Conservation (phyloP, 2,113 vertebrate species). For the Ornithorhynchus anatinus region DNA sequence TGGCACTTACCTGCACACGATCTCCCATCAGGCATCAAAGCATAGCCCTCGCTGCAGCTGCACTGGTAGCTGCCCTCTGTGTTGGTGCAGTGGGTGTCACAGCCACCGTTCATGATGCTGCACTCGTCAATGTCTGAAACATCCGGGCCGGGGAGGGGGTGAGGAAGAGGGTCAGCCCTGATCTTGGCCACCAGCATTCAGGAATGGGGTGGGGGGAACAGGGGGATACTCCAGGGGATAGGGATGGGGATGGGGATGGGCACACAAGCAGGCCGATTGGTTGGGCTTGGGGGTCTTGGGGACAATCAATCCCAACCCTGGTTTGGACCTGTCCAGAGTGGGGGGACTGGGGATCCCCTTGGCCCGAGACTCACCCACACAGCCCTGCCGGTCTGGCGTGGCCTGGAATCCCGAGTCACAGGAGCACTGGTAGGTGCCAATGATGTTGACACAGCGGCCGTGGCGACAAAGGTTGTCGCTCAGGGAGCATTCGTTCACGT, state of each 20-base stretch:
- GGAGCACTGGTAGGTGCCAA: conserved; percentile 88
- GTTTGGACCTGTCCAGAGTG: background rate
- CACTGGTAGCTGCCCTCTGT: conserved; percentile 91
- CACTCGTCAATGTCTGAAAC: conserved; percentile 67
- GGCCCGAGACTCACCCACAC: conserved; percentile 77
- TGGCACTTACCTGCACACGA: conserved; percentile 80
- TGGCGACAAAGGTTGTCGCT: conserved; percentile 86
- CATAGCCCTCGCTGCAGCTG: conserved; percentile 87
- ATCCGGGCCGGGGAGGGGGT: background rate
- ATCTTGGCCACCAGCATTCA: background rate
- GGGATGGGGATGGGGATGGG: background rate
- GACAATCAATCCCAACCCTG: too few relatives aligned
- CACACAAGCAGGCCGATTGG: background rate
- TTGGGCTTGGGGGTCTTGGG: background rate
- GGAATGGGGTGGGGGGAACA: background rate
- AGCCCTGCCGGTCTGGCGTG: conserved; percentile 83
- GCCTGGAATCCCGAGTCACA: conserved; percentile 88
- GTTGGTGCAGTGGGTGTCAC: conserved; percentile 87
- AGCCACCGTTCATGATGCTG: conserved; percentile 86
- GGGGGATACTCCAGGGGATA: background rate
- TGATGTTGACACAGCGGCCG: conserved; percentile 86
- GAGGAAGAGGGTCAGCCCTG: background rate
- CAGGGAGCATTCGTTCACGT: conserved; percentile 91
- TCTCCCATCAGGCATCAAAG: conserved; percentile 85
- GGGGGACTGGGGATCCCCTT: rapidly evolving